These are phyloP conservation scores for Noctuana brunneofusca DNA, from an alignment of 2,888 invertebrate genomes.

Conservation along the genomic window DNA sequence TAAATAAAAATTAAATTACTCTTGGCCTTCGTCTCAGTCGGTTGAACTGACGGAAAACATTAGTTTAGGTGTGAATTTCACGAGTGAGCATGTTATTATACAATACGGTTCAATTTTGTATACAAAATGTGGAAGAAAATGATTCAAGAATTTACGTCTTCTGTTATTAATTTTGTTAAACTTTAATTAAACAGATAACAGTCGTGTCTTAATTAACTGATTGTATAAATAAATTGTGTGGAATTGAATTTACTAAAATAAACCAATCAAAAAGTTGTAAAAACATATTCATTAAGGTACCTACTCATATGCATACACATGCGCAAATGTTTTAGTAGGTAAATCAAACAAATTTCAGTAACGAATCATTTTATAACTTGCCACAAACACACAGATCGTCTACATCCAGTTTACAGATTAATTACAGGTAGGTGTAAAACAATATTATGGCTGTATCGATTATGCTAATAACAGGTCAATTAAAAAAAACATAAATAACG, in stretches of 20 bases:
- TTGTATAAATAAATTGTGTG: neutral
- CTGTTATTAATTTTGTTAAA: neutral
- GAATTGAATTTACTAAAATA: neutral
- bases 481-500: neutral
- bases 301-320: no score
- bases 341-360: no score
- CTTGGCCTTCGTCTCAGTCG: slow-evolving; percentile 2
- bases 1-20: neutral
- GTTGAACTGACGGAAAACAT: slow-evolving; percentile 2
- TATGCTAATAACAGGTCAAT: neutral
- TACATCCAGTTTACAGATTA: neutral
- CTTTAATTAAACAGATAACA: slow-evolving; percentile 5
- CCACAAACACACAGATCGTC: no score
- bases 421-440: neutral
- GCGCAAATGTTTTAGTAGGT: no score
- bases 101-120: neutral
- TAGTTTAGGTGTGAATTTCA: slow-evolving; percentile 6
- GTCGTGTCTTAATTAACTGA: slow-evolving; percentile 3
- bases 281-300: no score
- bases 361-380: no score
- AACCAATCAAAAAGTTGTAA: no score
- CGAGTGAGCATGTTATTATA: neutral
- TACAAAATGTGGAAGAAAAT: neutral
- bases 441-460: neutral
- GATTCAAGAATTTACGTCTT: neutral